Evolutionary conservation across 2,888 invertebrate genomes (phyloP).

Genomic region (Sarcophaga carnaria): DNA sequence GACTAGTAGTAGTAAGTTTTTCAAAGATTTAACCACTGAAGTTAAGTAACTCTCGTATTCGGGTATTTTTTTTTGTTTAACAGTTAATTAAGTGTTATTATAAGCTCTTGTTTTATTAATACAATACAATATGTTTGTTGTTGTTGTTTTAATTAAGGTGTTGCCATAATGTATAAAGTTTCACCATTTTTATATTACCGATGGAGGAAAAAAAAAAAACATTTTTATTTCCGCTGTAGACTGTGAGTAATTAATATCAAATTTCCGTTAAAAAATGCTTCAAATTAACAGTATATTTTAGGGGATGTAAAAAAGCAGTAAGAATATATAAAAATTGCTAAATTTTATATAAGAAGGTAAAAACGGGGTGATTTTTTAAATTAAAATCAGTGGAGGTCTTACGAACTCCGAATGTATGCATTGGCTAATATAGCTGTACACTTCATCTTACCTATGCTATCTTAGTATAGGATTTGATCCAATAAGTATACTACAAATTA

Average conservation of each 20-base stretch:
- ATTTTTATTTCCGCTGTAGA: conserved; percentile 24
- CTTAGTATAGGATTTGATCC: too few species aligned
- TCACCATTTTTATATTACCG: conserved; percentile 5
- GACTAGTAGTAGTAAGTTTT: background rate
- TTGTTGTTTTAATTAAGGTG: conserved; percentile 18
- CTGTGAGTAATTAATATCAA: conserved; percentile 31
- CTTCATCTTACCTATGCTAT: too few species aligned
- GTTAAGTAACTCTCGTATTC: conserved; percentile 10
- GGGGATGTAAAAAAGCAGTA: background rate
- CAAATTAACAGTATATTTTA: background rate
- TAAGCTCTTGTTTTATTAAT: conserved; percentile 32
- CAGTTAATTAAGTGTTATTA: conserved; percentile 52
- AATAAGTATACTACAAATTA: too few species aligned
- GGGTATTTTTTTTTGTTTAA: conserved; percentile 5
- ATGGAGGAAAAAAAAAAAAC: background rate
- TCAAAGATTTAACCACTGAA: conserved; percentile 27
- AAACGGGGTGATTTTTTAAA: background rate
- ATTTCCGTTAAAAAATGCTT: conserved; percentile 1
- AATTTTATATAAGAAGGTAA: background rate
- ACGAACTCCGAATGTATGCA: too few species aligned
- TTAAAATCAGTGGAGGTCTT: background rate
- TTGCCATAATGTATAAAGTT: conserved; percentile 20
- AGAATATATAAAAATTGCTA: background rate
- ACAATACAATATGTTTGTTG: background rate
- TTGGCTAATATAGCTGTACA: too few species aligned